These are phyloP conservation scores for Scelioninae gen. 1 DNA, from an alignment of 2,888 invertebrate species.

Conservation along the genomic window DNA sequence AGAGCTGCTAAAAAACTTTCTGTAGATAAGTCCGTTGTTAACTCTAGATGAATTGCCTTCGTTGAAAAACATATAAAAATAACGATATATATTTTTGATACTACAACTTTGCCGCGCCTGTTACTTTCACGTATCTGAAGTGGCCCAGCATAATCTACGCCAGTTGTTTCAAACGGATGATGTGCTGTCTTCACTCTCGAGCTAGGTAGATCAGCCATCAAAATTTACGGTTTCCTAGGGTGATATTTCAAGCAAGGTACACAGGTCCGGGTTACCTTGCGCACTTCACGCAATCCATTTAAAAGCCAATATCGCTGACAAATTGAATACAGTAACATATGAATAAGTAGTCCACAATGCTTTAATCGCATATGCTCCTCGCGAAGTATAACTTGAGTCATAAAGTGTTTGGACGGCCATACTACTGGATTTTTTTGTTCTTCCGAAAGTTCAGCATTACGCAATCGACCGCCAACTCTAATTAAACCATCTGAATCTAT, in stretches of 20 bases:
- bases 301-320: conserved; percentile 23
- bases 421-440: not conserved
- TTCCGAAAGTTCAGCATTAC: not conserved
- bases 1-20: too few species aligned
- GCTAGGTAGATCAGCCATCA: conserved; percentile 48
- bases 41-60: too few species aligned
- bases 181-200: conserved; percentile 14
- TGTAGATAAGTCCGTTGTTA: too few species aligned
- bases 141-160: conserved; percentile 1
- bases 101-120: too few species aligned
- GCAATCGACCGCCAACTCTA: conserved; percentile 3
- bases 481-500: conserved; percentile 11
- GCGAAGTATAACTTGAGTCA: conserved; percentile 16
- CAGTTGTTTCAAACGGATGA: conserved; percentile 38
- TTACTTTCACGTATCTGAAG: too few species aligned
- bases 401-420: conserved; percentile 22
- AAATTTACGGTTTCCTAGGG: conserved; percentile 26
- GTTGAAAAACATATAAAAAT: too few species aligned
- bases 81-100: too few species aligned
- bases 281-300: conserved; percentile 25
- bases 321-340: conserved; percentile 11
- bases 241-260: conserved; percentile 50
- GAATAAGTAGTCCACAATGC: conserved; percentile 17
- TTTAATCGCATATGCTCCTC: conserved; percentile 18
- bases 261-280: conserved; percentile 38